A percentile compares a stretch with the other conserved stretches of the same genome.
phyloP scores from a whole-genome alignment of 2,797 vertebrate genomes.

The Notamacropus eugenii region DNA sequence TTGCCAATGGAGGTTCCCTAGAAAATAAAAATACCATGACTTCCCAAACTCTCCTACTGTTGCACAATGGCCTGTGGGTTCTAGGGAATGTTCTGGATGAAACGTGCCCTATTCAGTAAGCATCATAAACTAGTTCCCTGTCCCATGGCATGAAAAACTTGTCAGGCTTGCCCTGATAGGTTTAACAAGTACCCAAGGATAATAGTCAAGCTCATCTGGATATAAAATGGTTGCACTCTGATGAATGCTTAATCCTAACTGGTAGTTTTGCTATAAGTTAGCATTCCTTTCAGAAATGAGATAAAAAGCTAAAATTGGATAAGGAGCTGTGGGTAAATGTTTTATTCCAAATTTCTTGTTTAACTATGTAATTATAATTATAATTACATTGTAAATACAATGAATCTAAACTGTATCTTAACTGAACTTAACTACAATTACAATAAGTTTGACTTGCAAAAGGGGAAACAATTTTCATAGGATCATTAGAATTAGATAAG shows the following conservation, averaged over 20 bases:
- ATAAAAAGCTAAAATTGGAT: not conserved
- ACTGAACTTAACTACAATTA: not conserved
- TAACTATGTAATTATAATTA: not conserved
- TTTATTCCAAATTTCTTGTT: not conserved
- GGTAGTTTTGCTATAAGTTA: not conserved
- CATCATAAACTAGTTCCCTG: not conserved
- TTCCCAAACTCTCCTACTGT: not conserved
- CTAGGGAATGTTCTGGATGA: not conserved
- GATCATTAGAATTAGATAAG: not conserved
- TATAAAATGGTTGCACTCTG: not conserved
- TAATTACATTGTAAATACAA: not conserved
- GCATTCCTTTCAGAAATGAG: not conserved
- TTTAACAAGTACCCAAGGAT: not conserved
- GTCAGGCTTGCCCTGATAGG: not conserved
- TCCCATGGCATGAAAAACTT: not conserved
- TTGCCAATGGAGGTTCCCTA: conserved; percentile 96
- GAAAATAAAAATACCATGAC: conserved; percentile 3
- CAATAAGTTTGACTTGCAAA: not conserved
- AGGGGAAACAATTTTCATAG: not conserved
- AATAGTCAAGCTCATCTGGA: not conserved
- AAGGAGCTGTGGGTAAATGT: not conserved
- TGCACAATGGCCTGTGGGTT: not conserved
- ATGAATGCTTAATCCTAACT: not conserved
- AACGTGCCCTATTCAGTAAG: not conserved
- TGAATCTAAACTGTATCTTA: not conserved